These are phyloP conservation scores for Lipotes vexillifer DNA, from an alignment of 2,113 vertebrate genomes.

Conservation along the genomic window DNA sequence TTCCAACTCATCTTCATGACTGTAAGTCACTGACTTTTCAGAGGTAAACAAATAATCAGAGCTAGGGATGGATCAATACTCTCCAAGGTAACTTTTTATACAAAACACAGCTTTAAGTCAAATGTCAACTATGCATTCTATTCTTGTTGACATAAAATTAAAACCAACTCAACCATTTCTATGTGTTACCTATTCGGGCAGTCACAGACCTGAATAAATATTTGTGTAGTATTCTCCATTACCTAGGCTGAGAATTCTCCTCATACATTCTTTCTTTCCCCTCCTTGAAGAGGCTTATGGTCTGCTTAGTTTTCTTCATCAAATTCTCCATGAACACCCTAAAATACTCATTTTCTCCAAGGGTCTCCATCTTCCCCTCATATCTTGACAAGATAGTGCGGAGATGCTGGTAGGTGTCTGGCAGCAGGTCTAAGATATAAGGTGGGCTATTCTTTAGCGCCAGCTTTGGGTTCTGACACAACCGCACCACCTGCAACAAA, in stretches of 20 bases:
- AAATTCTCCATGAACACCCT: conserved; percentile 99
- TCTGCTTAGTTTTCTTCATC: conserved; percentile 98
- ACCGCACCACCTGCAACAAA: conserved; percentile 90
- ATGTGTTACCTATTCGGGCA: background rate
- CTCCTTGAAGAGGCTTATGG: conserved; percentile 98
- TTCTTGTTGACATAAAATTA: conserved; percentile 6
- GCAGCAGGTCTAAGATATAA: conserved; percentile 97
- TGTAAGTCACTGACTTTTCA: background rate
- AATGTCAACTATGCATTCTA: conserved; percentile 28
- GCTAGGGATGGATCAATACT: background rate
- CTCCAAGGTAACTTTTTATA: background rate
- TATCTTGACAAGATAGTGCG: conserved; percentile 95
- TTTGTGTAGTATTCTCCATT: conserved; percentile 52
- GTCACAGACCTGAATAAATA: conserved; percentile 57
- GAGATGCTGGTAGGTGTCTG: conserved; percentile 98
- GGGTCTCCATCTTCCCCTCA: conserved; percentile 97
- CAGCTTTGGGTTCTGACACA: conserved; percentile 98
- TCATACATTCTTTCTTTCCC: conserved; percentile 99
- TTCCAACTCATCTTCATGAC: background rate
- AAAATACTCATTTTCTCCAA: conserved; percentile 98
- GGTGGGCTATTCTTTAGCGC: conserved; percentile 98
- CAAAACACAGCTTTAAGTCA: conserved; percentile 20
- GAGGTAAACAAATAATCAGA: background rate
- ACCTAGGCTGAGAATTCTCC: conserved; percentile 98
- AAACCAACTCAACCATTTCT: conserved; percentile 47